Evolutionary conservation across 1,140 invertebrate species (phyloP), one percentile per base, ranked within the genome.

Genomic region (Goniozus legneri): DNA sequence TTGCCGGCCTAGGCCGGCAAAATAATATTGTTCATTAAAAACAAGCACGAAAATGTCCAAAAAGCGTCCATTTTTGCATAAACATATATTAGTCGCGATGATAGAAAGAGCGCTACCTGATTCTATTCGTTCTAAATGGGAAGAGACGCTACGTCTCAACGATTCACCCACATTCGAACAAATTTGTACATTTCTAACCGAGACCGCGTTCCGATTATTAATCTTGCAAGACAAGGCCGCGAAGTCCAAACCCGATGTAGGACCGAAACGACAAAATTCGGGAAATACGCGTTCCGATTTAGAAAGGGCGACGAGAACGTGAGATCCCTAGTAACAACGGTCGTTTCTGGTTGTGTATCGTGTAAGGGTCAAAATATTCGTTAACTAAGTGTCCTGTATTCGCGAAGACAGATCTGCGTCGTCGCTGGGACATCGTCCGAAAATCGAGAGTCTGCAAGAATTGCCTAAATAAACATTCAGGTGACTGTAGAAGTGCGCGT

Each of bases 81-180:
- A 49, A n/a, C 37, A 45, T 45, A 27, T 49, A 12, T 37, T 54
- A 4, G 35, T 54, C n/a, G 31, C 46, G 15, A 45, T 48, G 18
- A 12, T 54, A 8, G 47, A 49, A 44, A 22, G 46, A n/a, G 34
- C 37, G 10, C 32, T 54, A 16, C 41, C 52, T 10, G 10, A 14
- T 3, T 19, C 39, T 12, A 41, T 44, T 39, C 33, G 46, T 3
- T 20, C 27, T 1, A 45, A 40, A 21, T 54, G 46, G 46, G 37
- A 54, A 18, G 37, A 49, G 44, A 44, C 52, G 7, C 42, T 54
- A 33, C 36, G 18, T 49, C 30, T 44, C 8, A 36, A 50, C 14
- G 20, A 13, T 8, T 14, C 33, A 6, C 48, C 43, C 4, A 33
- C 42, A 2, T 39, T 50, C 1, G 20, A 31, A 13, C 3, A 40